phyloP scores from a whole-genome alignment of 2,797 vertebrate genomes.

The Crocodylus rhombifer region DNA sequence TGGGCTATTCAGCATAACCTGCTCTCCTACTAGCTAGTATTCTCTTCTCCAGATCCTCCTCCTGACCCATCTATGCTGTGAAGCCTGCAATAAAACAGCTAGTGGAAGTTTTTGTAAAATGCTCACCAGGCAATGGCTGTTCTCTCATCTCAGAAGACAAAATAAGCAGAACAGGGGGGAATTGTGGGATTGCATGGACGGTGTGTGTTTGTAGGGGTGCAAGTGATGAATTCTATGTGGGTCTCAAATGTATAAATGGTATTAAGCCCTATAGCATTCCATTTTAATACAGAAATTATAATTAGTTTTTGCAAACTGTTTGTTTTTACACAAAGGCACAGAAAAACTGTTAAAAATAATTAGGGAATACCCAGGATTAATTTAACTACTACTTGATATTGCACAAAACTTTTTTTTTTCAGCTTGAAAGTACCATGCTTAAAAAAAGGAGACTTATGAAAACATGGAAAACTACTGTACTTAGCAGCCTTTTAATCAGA shows the following conservation, averaged over 20 bases:
- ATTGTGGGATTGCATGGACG: too few relatives aligned
- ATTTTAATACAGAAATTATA: neutral
- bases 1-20: neutral
- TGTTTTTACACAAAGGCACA: neutral
- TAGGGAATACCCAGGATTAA: conserved; percentile 28
- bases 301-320: conserved; percentile 2
- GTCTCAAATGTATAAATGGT: neutral
- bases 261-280: neutral
- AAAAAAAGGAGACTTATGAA: conserved; percentile 18
- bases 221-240: neutral
- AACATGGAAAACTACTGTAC: conserved; percentile 41
- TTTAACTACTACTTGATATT: conserved; percentile 38
- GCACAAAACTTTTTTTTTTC: conserved; percentile 18
- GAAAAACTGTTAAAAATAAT: conserved; percentile 24
- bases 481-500: conserved; percentile 46
- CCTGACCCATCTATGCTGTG: neutral
- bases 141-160: neutral
- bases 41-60: accelerated
- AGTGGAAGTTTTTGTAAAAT: neutral
- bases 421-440: conserved; percentile 37
- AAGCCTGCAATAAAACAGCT: neutral
- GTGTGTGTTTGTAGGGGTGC: too few relatives aligned
- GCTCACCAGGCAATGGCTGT: neutral
- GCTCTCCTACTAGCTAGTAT: neutral
- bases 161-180: neutral